Evolutionary conservation across 2,888 invertebrate species (phyloP).

Genomic region (Notocelia uddmanniana): DNA sequence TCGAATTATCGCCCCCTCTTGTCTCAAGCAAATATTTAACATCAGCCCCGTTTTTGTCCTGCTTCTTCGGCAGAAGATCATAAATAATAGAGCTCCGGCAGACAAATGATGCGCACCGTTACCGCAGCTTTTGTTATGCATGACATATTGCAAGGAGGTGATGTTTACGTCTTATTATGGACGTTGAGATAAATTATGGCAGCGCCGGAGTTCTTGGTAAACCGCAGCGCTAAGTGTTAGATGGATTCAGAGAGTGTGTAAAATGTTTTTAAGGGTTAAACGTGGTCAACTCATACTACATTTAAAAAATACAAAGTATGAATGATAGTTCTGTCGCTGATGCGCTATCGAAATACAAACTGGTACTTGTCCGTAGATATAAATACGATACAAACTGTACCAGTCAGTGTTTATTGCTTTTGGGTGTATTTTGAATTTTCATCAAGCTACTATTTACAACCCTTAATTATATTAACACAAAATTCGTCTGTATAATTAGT

Average conservation of each 20-base stretch:
- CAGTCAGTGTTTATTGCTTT: not conserved
- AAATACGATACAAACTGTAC: too few species aligned
- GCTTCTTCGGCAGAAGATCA: conserved; percentile 79
- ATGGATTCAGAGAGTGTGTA: conserved; percentile 34
- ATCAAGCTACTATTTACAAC: not conserved
- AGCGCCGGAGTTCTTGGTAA: conserved; percentile 62
- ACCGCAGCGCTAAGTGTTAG: conserved; percentile 50
- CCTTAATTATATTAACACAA: conserved; percentile 3
- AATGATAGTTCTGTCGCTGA: not conserved
- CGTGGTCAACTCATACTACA: not conserved
- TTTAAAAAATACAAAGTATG: not conserved
- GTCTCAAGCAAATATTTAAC: conserved; percentile 86
- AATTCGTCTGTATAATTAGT: conserved; percentile 16
- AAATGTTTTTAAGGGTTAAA: conserved; percentile 13
- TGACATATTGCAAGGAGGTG: conserved; percentile 81
- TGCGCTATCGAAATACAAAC: too few species aligned
- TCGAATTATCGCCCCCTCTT: conserved; percentile 86
- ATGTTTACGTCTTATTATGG: conserved; percentile 85
- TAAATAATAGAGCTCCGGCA: conserved; percentile 81
- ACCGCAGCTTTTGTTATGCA: conserved; percentile 79
- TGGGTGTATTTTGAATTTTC: not conserved
- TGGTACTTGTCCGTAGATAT: too few species aligned
- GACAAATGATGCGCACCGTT: conserved; percentile 83
- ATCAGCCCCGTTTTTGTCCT: conserved; percentile 81
- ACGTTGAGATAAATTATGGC: conserved; percentile 68